Evolutionary conservation across 2,888 invertebrate species (phyloP).

Genomic region (Epinotia bilunana): DNA sequence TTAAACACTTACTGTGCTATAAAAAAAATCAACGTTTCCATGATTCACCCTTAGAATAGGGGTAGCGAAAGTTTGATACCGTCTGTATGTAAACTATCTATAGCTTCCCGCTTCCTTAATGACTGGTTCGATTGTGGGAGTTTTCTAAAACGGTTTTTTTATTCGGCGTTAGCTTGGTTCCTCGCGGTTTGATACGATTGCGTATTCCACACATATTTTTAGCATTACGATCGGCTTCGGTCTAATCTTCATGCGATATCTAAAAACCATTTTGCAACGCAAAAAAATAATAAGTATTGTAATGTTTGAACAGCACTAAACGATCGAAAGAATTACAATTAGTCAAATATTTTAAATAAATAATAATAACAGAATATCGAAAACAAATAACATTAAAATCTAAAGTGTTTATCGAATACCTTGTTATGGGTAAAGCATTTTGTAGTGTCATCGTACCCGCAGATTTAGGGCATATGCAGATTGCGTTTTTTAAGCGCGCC

Average conservation of each 20-base stretch:
- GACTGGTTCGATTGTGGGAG: not conserved
- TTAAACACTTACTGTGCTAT: not conserved
- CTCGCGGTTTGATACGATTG: not conserved
- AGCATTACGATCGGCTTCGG: no score
- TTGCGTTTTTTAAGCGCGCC: no score
- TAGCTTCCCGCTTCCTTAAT: not conserved
- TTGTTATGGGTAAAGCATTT: not conserved
- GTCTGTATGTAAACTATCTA: not conserved
- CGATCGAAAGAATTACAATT: no score
- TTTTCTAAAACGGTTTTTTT: not conserved
- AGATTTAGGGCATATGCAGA: no score
- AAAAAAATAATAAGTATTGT: no score
- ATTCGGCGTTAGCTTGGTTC: not conserved
- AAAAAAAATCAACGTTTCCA: not conserved
- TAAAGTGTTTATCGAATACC: not conserved
- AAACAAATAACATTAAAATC: not conserved
- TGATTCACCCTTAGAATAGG: not conserved
- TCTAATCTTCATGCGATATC: no score
- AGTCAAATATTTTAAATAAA: no score
- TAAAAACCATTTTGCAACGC: no score
- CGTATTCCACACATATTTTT: not conserved
- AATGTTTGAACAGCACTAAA: no score
- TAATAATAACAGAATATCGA: not conserved
- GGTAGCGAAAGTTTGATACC: not conserved
- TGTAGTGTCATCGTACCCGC: no score